Evolutionary conservation across 2,113 vertebrate genomes (phyloP).

Genomic region (Atractosteus spatula): DNA sequence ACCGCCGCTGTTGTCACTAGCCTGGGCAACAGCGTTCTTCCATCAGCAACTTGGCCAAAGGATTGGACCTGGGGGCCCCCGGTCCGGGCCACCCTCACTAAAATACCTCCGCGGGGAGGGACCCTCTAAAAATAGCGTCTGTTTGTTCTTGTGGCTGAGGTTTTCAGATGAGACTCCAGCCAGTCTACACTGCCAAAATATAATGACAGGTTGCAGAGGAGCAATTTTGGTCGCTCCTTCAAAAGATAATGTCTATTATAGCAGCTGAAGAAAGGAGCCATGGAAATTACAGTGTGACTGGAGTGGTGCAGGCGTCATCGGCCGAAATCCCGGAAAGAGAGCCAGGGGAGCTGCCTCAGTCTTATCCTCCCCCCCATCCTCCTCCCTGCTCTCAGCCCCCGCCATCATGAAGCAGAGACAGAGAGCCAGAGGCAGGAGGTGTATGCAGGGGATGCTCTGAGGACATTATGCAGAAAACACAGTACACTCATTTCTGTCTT

Average conservation of each 20-base stretch:
- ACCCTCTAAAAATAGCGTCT: slow-evolving; percentile 18
- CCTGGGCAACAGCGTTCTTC: background rate
- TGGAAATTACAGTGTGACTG: slow-evolving; percentile 48
- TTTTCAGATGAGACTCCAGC: slow-evolving; percentile 15
- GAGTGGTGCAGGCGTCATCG: slow-evolving; percentile 14
- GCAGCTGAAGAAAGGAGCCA: slow-evolving; percentile 31
- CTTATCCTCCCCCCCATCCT: slow-evolving; percentile 39
- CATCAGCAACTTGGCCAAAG: background rate
- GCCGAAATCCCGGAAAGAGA: slow-evolving; percentile 17
- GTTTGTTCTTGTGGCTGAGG: slow-evolving; percentile 7
- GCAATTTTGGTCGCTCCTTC: slow-evolving; percentile 34
- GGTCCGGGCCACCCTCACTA: background rate
- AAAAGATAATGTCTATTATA: slow-evolving; percentile 29
- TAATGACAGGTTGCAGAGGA: slow-evolving; percentile 52
- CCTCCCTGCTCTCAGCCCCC: slow-evolving; percentile 24
- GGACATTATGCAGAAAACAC: no score
- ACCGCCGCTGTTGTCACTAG: no score
- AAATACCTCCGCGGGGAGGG: slow-evolving; percentile 16
- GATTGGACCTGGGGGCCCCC: no score
- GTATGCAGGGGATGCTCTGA: no score
- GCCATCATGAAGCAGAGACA: no score
- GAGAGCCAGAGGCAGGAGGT: no score
- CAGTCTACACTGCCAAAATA: slow-evolving; percentile 15
- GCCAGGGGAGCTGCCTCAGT: slow-evolving; percentile 33
- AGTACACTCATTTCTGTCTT: no score